Evolutionary conservation across 2,888 invertebrate species (phyloP).

Genomic region (Ariolimax columbianus): DNA sequence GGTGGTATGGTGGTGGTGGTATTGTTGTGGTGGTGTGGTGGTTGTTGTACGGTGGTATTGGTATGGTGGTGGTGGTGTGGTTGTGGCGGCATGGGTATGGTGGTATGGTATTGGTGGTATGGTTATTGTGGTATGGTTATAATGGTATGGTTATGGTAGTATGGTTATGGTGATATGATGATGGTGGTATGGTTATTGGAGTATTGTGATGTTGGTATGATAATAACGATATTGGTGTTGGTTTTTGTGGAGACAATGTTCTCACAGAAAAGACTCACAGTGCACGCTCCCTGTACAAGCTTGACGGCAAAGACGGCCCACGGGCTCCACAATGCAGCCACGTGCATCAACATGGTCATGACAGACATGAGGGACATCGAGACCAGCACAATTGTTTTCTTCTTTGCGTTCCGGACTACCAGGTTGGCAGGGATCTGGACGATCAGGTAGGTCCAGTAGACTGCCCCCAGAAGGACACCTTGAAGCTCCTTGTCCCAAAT

Average conservation of each 20-base stretch:
- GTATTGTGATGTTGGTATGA: too few species aligned
- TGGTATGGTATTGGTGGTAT: too few species aligned
- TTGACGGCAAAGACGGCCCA: slow-evolving; percentile 63
- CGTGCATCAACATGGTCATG: slow-evolving; percentile 62
- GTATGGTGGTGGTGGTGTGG: too few species aligned
- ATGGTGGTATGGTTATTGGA: background rate
- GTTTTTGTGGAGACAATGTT: background rate
- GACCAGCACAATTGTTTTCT: slow-evolving; percentile 70
- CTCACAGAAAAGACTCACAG: slow-evolving; percentile 55
- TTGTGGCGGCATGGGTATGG: too few species aligned
- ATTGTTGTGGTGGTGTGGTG: too few species aligned
- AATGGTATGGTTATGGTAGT: too few species aligned
- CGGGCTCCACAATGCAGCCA: slow-evolving; percentile 59
- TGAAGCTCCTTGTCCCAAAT: slow-evolving; percentile 81
- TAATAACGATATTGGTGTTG: background rate
- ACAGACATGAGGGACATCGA: slow-evolving; percentile 64
- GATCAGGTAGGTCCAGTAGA: slow-evolving; percentile 81
- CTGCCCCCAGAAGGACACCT: slow-evolving; percentile 81
- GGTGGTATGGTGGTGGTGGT: too few species aligned
- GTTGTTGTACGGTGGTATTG: too few species aligned
- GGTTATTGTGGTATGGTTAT: too few species aligned
- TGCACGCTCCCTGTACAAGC: slow-evolving; percentile 63
- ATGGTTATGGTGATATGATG: too few species aligned
- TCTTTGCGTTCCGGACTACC: slow-evolving; percentile 60
- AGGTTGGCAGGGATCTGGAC: slow-evolving; percentile 75